Percentiles rank a stretch among this genome's conserved stretches.
Conservation (phyloP, 2,888 invertebrate species). For the Pyralis farinalis region DNA sequence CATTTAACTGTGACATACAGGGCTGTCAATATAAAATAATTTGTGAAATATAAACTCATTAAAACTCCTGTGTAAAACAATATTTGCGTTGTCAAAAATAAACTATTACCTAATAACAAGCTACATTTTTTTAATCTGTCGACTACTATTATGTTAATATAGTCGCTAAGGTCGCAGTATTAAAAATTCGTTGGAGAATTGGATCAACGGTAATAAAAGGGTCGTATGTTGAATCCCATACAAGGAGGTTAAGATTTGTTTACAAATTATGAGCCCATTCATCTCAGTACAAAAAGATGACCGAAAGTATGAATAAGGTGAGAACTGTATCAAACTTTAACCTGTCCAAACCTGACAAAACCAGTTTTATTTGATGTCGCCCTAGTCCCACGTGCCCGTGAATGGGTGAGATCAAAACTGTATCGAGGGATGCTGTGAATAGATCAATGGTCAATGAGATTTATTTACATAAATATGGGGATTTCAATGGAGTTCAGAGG, state of each 20-base stretch:
- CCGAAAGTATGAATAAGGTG: constrained; percentile 33
- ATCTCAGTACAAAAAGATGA: constrained; percentile 4
- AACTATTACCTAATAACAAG: no score
- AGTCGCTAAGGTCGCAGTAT: no score
- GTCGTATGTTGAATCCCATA: no score
- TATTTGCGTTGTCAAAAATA: no score
- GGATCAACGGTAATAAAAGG: no score
- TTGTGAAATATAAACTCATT: neutral
- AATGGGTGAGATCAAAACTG: constrained; percentile 21
- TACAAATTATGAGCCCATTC: no score
- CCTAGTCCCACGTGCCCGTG: constrained; percentile 25
- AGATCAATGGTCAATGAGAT: constrained; percentile 8
- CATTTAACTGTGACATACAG: constrained; percentile 64
- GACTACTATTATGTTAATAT: no score
- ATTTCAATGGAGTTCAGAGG: constrained; percentile 11
- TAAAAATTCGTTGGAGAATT: no score
- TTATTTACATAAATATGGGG: constrained; percentile 37
- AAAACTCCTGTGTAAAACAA: no score
- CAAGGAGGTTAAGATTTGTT: no score
- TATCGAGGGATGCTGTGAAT: constrained; percentile 51
- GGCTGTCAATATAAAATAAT: constrained; percentile 35
- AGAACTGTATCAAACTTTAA: constrained; percentile 46
- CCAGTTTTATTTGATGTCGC: constrained; percentile 19
- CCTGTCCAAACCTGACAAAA: constrained; percentile 19
- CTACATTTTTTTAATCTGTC: no score